phyloP scores from a whole-genome alignment of 2,888 invertebrate genomes.

The Cryptocheilus praepositus region DNA sequence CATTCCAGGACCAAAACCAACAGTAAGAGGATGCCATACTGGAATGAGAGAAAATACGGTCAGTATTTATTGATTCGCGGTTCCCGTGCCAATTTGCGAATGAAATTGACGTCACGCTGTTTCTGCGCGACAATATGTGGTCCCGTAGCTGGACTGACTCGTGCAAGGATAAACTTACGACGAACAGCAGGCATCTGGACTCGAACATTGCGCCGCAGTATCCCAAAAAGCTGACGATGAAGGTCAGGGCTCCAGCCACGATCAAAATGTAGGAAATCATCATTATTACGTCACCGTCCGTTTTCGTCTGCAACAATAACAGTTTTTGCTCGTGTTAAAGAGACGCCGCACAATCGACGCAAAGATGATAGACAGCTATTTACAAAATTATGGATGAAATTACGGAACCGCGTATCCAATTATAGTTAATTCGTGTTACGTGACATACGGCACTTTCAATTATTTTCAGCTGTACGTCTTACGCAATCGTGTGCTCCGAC shows the following conservation, averaged over 20 bases:
- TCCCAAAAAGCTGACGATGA: constrained; percentile 84
- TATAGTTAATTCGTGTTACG: too few relatives aligned
- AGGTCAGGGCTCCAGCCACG: constrained; percentile 82
- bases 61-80: background rate
- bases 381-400: too few relatives aligned
- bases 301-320: constrained; percentile 61
- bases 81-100: too few relatives aligned
- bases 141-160: background rate
- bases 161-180: constrained; percentile 77
- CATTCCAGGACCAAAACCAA: constrained; percentile 81
- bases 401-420: too few relatives aligned
- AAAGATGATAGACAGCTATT: too few relatives aligned
- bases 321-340: too few relatives aligned
- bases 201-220: constrained; percentile 83
- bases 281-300: constrained; percentile 78
- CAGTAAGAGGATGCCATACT: constrained; percentile 83
- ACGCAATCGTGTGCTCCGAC: too few relatives aligned
- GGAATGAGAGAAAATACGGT: constrained; percentile 66
- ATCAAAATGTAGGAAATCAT: constrained; percentile 83
- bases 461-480: too few relatives aligned
- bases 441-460: too few relatives aligned
- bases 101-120: too few relatives aligned
- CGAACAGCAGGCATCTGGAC: constrained; percentile 81
- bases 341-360: too few relatives aligned
- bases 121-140: too few relatives aligned